Evolutionary conservation across 2,888 invertebrate genomes (phyloP).

Genomic region (Polia nebulosa): DNA sequence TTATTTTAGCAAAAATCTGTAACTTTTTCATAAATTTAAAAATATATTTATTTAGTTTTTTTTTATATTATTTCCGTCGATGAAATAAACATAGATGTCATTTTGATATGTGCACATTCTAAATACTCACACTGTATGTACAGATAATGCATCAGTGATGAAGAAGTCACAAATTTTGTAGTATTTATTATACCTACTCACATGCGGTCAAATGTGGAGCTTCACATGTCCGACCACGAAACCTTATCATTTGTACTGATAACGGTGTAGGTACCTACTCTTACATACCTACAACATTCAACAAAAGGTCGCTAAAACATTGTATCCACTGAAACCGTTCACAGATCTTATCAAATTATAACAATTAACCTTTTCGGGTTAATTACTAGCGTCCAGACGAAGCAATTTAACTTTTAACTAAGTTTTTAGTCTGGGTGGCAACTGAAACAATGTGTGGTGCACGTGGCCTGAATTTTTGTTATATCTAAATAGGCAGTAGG

Average conservation of each 20-base stretch:
- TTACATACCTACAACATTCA: conserved; percentile 11
- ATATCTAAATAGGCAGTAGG: not conserved
- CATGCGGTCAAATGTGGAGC: conserved; percentile 27
- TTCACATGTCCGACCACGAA: conserved; percentile 25
- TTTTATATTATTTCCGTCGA: no score
- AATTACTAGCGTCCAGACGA: conserved; percentile 40
- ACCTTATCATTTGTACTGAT: conserved; percentile 31
- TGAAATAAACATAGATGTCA: no score
- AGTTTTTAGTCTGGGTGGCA: conserved; percentile 14
- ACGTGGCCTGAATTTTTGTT: not conserved
- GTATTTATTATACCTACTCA: not conserved
- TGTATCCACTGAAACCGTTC: conserved; percentile 23
- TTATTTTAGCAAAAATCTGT: no score
- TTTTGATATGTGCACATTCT: no score
- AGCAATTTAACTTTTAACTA: conserved; percentile 14
- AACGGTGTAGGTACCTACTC: conserved; percentile 24
- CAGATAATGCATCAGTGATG: no score
- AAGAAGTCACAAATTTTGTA: no score
- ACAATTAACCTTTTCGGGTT: conserved; percentile 53
- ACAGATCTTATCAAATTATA: conserved; percentile 48
- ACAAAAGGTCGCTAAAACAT: conserved; percentile 25
- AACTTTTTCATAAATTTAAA: no score
- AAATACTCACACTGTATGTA: no score
- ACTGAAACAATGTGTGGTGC: conserved; percentile 7
- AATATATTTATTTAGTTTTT: no score